A percentile compares a stretch with the other conserved stretches of the same genome.
phyloP scores from a whole-genome alignment of 1,140 invertebrate species.

The Hypothenemus hampei region DNA sequence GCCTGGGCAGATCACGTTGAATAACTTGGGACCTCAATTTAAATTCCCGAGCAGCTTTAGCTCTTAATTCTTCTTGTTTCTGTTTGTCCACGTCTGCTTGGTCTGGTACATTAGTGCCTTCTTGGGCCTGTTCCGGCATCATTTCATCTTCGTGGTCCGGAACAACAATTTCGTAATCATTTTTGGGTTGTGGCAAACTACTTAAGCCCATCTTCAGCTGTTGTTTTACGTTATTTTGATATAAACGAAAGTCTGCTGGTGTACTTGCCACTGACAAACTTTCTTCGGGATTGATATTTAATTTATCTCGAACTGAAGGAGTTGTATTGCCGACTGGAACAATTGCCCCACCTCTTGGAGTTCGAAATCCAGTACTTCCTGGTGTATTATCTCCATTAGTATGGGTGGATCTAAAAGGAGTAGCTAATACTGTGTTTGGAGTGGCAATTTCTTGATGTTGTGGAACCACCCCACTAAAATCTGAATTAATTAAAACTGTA shows the following conservation, averaged over 20 bases:
- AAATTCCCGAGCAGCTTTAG: slow-evolving; percentile 59
- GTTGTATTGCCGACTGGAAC: slow-evolving; percentile 42
- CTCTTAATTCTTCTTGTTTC: slow-evolving; percentile 53
- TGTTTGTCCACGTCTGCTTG: slow-evolving; percentile 86
- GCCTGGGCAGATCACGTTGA: slow-evolving; percentile 83
- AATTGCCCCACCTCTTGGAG: slow-evolving; percentile 47
- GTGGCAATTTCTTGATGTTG: slow-evolving; percentile 70
- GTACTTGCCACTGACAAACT: slow-evolving; percentile 51
- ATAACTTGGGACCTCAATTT: slow-evolving; percentile 81
- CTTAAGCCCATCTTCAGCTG: slow-evolving; percentile 72
- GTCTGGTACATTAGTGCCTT: slow-evolving; percentile 63
- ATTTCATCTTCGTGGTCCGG: slow-evolving; percentile 75
- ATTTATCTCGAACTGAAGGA: slow-evolving; percentile 82
- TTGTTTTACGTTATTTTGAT: slow-evolving; percentile 62
- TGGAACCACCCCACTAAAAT: slow-evolving; percentile 81
- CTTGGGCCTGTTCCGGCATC: slow-evolving; percentile 45
- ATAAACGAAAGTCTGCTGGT: slow-evolving; percentile 55
- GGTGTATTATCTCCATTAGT: slow-evolving; percentile 47
- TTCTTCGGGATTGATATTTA: slow-evolving; percentile 92
- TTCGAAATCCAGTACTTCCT: slow-evolving; percentile 49
- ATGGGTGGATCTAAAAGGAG: slow-evolving; percentile 73
- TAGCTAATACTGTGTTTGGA: slow-evolving; percentile 91
- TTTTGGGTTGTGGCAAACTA: slow-evolving; percentile 81
- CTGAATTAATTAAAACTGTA: slow-evolving; percentile 83
- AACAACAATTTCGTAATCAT: slow-evolving; percentile 98